Conservation (phyloP, 2,797 vertebrate species). For the Chromobotia macracanthus region DNA sequence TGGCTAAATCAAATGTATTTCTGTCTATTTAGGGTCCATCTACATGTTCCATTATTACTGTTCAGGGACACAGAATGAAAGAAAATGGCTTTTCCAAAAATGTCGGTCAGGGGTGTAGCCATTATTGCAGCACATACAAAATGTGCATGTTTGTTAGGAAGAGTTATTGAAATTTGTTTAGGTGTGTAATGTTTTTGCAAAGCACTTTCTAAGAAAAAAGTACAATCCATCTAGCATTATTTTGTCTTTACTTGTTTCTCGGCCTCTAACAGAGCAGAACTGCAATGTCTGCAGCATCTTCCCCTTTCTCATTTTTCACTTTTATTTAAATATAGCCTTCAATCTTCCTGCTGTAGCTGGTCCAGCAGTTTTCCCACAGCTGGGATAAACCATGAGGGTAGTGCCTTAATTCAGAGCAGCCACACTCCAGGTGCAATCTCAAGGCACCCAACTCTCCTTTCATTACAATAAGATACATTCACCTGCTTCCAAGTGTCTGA, state of each 20-base stretch:
- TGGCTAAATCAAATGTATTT: too few species aligned
- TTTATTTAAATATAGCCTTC: conserved; percentile 58
- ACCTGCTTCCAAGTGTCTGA: too few species aligned
- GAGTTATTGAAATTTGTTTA: conserved; percentile 8
- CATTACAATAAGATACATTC: too few species aligned
- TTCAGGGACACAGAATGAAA: neutral
- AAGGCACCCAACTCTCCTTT: too few species aligned
- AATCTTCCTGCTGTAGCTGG: conserved; percentile 45
- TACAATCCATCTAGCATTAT: conserved; percentile 15
- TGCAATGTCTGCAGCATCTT: conserved; percentile 42
- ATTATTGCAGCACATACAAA: neutral
- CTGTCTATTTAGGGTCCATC: neutral
- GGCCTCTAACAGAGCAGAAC: conserved; percentile 7
- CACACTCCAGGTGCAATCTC: neutral
- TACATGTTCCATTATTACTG: neutral
- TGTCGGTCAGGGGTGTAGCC: neutral
- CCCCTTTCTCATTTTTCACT: conserved; percentile 51
- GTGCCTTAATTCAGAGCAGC: conserved; percentile 10
- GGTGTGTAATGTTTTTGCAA: neutral
- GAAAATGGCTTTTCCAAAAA: neutral
- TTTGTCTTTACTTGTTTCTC: conserved; percentile 20
- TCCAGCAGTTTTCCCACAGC: conserved; percentile 46
- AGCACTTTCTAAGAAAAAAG: conserved; percentile 4
- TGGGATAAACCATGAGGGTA: conserved; percentile 24
- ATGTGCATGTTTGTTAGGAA: neutral